Conservation (phyloP, 2,113 vertebrate species). For the Arothron firmamentum region DNA sequence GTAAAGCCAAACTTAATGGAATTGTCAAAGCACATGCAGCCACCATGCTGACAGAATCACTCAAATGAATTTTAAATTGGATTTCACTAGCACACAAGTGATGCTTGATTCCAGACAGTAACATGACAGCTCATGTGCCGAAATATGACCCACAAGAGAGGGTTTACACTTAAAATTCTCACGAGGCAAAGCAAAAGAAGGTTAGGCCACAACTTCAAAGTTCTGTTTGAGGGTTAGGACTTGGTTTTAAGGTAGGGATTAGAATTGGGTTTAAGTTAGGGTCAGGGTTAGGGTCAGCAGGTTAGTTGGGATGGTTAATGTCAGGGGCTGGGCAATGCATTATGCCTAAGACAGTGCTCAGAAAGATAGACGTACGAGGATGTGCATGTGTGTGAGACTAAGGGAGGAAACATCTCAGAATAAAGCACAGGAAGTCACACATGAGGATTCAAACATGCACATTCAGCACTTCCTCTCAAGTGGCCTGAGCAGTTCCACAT, state of each 20-base stretch:
- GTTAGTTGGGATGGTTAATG: too few relatives aligned
- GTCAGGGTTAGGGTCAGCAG: too few relatives aligned
- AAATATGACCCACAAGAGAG: conserved; percentile 19
- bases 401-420: conserved; percentile 26
- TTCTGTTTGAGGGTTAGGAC: too few relatives aligned
- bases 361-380: too few relatives aligned
- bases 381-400: conserved; percentile 12
- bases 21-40: too few relatives aligned
- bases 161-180: too few relatives aligned
- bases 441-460: conserved; percentile 46
- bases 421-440: conserved; percentile 31
- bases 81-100: conserved; percentile 37
- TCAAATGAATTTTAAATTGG: conserved; percentile 46
- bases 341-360: too few relatives aligned
- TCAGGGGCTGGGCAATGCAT: too few relatives aligned
- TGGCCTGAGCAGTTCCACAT: conserved; percentile 22
- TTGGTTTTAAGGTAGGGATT: too few relatives aligned
- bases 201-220: neutral
- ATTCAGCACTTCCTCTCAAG: conserved; percentile 52
- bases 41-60: conserved; percentile 33
- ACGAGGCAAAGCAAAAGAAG: conserved; percentile 9
- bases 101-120: conserved; percentile 28
- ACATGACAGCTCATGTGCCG: neutral
- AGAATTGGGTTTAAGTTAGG: too few relatives aligned
- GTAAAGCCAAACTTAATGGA: too few relatives aligned